Base-by-base conservation (phyloP, 2,888 invertebrate genomes). In the Empis livida region DNA sequence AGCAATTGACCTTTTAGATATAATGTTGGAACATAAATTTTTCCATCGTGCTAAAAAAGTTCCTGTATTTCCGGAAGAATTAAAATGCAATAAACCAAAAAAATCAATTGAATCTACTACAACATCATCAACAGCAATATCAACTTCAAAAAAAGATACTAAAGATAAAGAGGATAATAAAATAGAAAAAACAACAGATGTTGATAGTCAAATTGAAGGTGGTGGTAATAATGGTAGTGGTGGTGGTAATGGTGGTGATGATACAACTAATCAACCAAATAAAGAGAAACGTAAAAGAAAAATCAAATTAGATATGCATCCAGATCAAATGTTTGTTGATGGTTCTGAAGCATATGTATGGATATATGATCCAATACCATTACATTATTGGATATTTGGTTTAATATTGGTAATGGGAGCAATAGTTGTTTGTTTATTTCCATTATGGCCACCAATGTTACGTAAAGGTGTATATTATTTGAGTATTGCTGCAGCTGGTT, bases 371-470 rank as follows among this genome's bases (percentile, higher is more conserved):
- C 95, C 96, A 0, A 90, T 94, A 65, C 93, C 94, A 38, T 80
- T 88, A 66, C 84, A 90, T 71, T 92, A 91, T 70, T 95, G 94
- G 87, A 77, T 95, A 55, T 86, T 90, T 60, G 96, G 96, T n/a
- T 79, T 84, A 10, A 72, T 89, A 5, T 74, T 89, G 53, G 91
- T 99, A 30, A 72, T 96, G 47, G 96, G 92, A 17, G 92, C 94
- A 30, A 92, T 97, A 58, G 88, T 84, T 13, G 82, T 99, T 37
- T 99, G 99, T 70, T 78, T 99, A 64, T 99, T 97, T 73, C 99
- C 99, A n/a, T 73, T 99, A 47, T 99, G 99, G 99, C 99, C 99
- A 1, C 86, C 89, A 46, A 82, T 87, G 57, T 84, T 96, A 58
- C 79, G 90, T 57, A 80, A 88, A 68, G 93, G 93, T 52, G 96